A percentile compares a stretch with the other conserved stretches of the same genome.
Evolutionary conservation across 2,113 vertebrate species (phyloP).

Genomic region (Petroica traversi): DNA sequence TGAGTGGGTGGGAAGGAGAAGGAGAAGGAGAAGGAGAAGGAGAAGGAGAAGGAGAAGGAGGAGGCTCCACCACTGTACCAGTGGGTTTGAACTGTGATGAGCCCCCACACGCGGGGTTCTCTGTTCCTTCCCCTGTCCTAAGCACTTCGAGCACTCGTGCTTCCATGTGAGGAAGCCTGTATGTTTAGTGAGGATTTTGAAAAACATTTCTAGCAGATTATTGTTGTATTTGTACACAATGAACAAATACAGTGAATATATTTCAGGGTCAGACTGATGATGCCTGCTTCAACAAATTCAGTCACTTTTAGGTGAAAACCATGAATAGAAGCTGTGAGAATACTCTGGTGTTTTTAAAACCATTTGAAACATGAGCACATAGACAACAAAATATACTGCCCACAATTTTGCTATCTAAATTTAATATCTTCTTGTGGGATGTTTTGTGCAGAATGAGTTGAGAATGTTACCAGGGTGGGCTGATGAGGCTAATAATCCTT

Average conservation of each 20-base stretch:
- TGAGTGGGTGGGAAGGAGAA: not conserved
- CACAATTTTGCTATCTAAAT: not conserved
- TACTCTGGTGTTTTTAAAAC: not conserved
- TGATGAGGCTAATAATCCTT: not conserved
- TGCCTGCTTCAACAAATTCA: constrained; percentile 6
- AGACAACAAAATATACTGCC: not conserved
- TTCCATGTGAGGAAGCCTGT: constrained; percentile 39
- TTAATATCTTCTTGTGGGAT: not conserved
- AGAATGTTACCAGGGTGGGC: not conserved
- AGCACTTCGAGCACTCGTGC: constrained; percentile 27
- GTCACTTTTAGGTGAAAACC: constrained; percentile 34
- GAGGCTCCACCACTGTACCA: constrained; percentile 10
- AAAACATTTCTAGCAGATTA: constrained; percentile 45
- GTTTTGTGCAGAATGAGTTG: constrained; percentile 13
- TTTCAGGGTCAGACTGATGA: constrained; percentile 12
- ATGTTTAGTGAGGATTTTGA: constrained; percentile 43
- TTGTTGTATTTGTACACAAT: constrained; percentile 17
- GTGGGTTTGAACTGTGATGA: not conserved
- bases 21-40: not conserved
- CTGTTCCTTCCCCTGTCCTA: constrained; percentile 54
- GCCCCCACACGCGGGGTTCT: constrained; percentile 54
- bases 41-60: too few species aligned
- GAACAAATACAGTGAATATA: constrained; percentile 25
- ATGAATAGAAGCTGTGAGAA: not conserved
- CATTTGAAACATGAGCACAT: not conserved